Evolutionary conservation across 2,797 vertebrate species (phyloP).

Genomic region (Mycteria americana): DNA sequence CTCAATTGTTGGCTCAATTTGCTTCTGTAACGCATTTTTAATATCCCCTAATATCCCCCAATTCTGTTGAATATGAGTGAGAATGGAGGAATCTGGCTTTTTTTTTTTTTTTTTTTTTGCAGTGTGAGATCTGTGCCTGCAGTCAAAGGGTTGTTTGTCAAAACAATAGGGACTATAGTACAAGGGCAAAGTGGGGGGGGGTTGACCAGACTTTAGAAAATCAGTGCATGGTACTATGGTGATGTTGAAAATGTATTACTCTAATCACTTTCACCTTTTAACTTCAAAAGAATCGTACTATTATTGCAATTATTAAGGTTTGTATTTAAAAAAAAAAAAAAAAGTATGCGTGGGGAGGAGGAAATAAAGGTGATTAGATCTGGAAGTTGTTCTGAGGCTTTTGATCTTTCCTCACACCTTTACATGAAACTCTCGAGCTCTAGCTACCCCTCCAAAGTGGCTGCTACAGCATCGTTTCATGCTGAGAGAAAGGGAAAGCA

Average conservation of each 20-base stretch:
- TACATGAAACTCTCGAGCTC: not conserved
- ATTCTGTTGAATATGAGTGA: not conserved
- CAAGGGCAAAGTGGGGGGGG: not conserved
- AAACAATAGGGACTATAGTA: not conserved
- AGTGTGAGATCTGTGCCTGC: not conserved
- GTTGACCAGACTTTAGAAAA: not conserved
- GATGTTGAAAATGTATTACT: not conserved
- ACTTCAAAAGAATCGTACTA: not conserved
- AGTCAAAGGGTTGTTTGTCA: not conserved
- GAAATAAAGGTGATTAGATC: not conserved
- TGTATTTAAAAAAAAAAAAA: not conserved
- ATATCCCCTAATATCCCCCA: not conserved
- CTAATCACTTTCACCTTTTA: not conserved
- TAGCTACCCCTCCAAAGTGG: not conserved
- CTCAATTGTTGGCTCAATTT: not conserved
- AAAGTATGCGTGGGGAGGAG: fast-evolving
- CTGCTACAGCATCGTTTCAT: not conserved
- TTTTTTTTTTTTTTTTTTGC: not conserved
- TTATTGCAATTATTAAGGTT: not conserved
- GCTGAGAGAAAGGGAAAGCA: not conserved
- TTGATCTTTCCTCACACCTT: not conserved
- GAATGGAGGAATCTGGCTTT: not conserved
- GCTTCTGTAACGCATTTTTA: not conserved
- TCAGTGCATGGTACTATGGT: not conserved
- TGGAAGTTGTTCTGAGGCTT: not conserved